Evolutionary conservation across 2,113 vertebrate genomes (phyloP).

Genomic region (Sylvietta virens): DNA sequence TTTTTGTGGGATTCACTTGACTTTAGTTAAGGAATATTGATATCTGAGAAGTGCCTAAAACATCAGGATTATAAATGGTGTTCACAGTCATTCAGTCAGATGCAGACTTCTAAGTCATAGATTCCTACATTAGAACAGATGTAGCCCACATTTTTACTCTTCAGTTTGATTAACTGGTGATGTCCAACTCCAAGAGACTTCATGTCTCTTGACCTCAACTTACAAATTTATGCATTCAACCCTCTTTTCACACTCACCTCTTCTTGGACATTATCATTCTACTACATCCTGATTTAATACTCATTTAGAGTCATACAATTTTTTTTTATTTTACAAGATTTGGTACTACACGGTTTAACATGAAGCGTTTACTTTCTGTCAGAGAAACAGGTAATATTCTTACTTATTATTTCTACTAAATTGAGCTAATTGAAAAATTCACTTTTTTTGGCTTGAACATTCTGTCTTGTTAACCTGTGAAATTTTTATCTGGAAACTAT

Average conservation of each 20-base stretch:
- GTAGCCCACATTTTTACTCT: not conserved
- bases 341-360: not conserved
- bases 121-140: not conserved
- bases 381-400: not conserved
- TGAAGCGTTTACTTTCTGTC: not conserved
- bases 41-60: not conserved
- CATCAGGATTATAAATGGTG: not conserved
- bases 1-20: not conserved
- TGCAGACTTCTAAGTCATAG: not conserved
- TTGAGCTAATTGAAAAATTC: not conserved
- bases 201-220: not conserved
- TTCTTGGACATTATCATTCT: not conserved
- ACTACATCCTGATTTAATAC: not conserved
- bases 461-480: not conserved
- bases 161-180: not conserved
- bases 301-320: not conserved
- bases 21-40: not conserved
- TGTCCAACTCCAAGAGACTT: not conserved
- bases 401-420: not conserved
- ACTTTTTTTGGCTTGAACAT: not conserved
- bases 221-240: not conserved
- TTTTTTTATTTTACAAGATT: not conserved
- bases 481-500: not conserved
- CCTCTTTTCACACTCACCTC: not conserved
- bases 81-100: not conserved